Evolutionary conservation across 2,113 vertebrate species (phyloP).

Genomic region (Alosa alosa): DNA sequence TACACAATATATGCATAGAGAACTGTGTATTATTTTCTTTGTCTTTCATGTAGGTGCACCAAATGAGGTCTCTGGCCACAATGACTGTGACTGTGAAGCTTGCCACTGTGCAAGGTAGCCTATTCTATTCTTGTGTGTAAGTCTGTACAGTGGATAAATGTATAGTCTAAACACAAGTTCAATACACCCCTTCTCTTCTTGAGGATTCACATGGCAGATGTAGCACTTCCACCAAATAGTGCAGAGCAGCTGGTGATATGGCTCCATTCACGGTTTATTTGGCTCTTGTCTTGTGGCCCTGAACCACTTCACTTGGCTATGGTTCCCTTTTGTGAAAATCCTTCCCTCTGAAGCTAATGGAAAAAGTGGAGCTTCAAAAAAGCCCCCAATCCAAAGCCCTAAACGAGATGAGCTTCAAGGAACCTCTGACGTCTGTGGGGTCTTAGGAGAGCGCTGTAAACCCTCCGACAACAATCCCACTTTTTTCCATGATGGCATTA

Average conservation of each 20-base stretch:
- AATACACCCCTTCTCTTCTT: neutral
- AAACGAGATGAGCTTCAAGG: conserved; percentile 25
- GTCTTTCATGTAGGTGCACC: neutral
- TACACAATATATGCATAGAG: neutral
- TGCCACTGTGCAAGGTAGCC: neutral
- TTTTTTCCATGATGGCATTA: conserved; percentile 47
- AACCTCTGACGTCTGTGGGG: conserved; percentile 35
- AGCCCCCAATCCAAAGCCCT: conserved; percentile 22
- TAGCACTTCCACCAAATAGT: neutral
- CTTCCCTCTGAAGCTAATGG: conserved; percentile 41
- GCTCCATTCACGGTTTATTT: conserved; percentile 7
- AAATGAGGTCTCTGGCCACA: neutral
- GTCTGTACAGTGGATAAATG: neutral
- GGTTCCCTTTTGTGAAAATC: conserved; percentile 23
- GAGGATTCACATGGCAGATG: conserved; percentile 11
- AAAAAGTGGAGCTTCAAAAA: conserved; percentile 38
- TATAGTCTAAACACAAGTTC: neutral
- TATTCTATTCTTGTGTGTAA: neutral
- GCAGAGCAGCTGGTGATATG: conserved; percentile 12
- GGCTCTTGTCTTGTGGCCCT: conserved; percentile 15
- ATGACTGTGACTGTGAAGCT: neutral
- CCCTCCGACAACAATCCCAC: conserved; percentile 24
- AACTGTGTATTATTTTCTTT: neutral
- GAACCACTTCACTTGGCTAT: conserved; percentile 28
- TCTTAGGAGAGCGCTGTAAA: conserved; percentile 35